Evolutionary conservation across 2,888 invertebrate species (phyloP), one percentile per base, ranked within the genome.

Genomic region (Parnassius mnemosyne): DNA sequence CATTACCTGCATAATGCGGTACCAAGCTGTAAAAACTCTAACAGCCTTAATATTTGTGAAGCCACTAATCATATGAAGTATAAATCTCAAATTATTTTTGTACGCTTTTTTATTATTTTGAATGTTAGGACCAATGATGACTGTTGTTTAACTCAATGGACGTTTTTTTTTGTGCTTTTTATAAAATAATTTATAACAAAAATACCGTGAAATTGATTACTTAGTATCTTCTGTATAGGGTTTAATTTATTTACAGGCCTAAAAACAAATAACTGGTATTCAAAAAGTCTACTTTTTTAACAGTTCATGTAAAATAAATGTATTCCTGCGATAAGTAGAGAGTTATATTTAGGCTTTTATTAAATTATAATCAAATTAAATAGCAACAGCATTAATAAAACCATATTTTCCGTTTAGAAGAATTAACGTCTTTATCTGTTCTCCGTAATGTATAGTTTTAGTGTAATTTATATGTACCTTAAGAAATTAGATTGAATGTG

Each of bases 401-500:
- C 34, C 34, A 1, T 34, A 34, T 44, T 53, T 46, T 47, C 47
- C n/a, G 42, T n/a, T 59, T 43, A 60, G 34, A 60, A 43, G 34
- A 60, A 34, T 16, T 34, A 43, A 57, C 42, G 34, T n/a, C 10
- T 53, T 10, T 53, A 43, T 43, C 10, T 57, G 53, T 34, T 34
- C 42, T 50, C 68, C 68, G 61, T 66, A 66, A 68, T 62, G 65
- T 69, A 13, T 34, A 71, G 69, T 60, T 64, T 68, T 75, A 75
- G 69, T 66, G 55, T 64, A 49, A 75, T 74, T 68, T 49, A 61
- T 69, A 68, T 64, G 34, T 34, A 34, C 34, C 61, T 53, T 76
- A 75, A 76, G 68, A 69, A 66, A 34, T 72, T 81, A 79, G 77
- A 76, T 79, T 82, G 72, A 78, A 81, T 82, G 80, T 83, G 79